Percentiles rank a stretch among this genome's conserved stretches.
Conservation (phyloP, 2,888 invertebrate species). For the Rotaria macrura region DNA sequence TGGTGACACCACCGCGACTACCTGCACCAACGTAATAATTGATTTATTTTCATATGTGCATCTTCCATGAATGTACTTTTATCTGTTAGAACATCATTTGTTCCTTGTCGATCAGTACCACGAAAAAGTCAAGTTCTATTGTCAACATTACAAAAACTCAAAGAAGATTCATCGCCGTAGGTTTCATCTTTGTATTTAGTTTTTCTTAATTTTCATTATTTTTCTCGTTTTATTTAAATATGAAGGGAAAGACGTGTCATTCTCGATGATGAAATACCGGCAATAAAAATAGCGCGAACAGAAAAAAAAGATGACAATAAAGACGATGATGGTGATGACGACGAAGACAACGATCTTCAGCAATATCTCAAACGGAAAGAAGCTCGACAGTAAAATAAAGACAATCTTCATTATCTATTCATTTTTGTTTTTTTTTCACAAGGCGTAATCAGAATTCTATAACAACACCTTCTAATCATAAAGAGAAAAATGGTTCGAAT, state of each 20-base stretch:
- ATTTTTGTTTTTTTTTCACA: neutral
- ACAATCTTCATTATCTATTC: neutral
- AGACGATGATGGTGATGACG: neutral
- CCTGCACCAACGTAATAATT: neutral
- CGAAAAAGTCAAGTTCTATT: conserved; percentile 1
- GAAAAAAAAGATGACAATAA: neutral
- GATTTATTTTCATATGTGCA: neutral
- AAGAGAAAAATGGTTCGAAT: neutral
- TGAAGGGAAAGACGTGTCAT: neutral
- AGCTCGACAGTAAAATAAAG: conserved; percentile 13
- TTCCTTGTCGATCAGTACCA: neutral
- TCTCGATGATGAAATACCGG: neutral
- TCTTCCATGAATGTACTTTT: too few relatives aligned
- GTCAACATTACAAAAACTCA: conserved; percentile 16
- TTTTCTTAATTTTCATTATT: neutral
- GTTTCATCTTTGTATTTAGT: neutral
- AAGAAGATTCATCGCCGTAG: conserved; percentile 13
- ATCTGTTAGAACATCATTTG: neutral
- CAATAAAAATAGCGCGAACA: neutral
- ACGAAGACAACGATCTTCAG: conserved; percentile 20
- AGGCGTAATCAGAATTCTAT: neutral
- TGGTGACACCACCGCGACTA: neutral
- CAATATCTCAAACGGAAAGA: conserved; percentile 32
- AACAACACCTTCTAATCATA: neutral
- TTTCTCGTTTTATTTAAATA: neutral